Percentiles rank a stretch among this genome's conserved stretches.
These are phyloP conservation scores for Gobiocypris rarus DNA, from an alignment of 2,113 vertebrate species.

Conservation along the genomic window DNA sequence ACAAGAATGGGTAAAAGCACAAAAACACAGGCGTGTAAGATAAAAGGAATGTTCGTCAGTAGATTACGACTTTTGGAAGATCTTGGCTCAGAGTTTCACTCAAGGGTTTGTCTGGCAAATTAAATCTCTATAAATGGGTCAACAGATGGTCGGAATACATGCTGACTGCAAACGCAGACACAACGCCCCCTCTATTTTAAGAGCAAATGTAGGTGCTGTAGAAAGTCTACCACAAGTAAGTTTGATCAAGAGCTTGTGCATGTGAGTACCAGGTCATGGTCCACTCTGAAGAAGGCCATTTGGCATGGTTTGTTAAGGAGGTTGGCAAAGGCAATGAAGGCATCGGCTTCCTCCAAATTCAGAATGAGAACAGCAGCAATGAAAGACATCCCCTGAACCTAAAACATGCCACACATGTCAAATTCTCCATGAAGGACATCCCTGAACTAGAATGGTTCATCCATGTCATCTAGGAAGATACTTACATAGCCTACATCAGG, in stretches of 20 bases:
- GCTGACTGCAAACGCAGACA: background rate
- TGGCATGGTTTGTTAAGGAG: constrained; percentile 98
- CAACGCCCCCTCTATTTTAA: constrained; percentile 1
- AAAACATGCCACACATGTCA: constrained; percentile 36
- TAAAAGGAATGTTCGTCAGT: constrained; percentile 3
- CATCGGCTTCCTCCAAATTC: constrained; percentile 95
- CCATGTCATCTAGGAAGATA: constrained; percentile 50
- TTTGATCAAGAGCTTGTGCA: background rate
- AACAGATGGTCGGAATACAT: constrained; percentile 27
- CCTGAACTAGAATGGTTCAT: background rate
- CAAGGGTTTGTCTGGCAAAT: background rate
- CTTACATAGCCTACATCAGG: constrained; percentile 98
- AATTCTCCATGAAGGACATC: background rate
- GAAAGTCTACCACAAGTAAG: background rate
- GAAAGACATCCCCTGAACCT: constrained; percentile 99
- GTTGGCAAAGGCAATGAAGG: constrained; percentile 98
- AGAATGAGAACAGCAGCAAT: constrained; percentile 98
- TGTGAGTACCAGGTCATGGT: constrained; percentile 89
- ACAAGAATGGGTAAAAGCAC: background rate
- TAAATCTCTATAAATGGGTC: constrained; percentile 37
- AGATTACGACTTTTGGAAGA: background rate
- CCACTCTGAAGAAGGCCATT: constrained; percentile 96
- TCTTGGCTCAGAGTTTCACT: background rate
- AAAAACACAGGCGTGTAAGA: background rate
- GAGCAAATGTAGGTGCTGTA: background rate